A percentile compares a stretch with the other conserved stretches of the same genome.
Evolutionary conservation across 2,888 invertebrate species (phyloP).

Genomic region (Drosophila formosana): DNA sequence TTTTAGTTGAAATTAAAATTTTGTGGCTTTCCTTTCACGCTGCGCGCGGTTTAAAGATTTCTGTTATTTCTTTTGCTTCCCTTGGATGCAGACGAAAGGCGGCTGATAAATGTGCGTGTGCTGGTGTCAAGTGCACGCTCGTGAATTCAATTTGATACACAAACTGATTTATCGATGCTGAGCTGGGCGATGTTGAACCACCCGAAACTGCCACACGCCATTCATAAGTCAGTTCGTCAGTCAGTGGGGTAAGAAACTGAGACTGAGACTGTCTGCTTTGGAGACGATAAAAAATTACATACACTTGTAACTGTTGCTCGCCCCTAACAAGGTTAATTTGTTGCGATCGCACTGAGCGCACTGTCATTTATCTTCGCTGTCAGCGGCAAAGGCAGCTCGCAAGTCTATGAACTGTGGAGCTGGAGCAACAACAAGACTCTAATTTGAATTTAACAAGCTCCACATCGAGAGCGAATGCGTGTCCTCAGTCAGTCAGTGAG

Average conservation of each 20-base stretch:
- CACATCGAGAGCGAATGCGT: conserved; percentile 30
- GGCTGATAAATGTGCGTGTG: conserved; percentile 78
- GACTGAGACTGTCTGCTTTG: conserved; percentile 27
- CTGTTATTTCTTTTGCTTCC: conserved; percentile 7
- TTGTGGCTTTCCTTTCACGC: conserved; percentile 71
- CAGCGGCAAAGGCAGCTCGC: conserved; percentile 52
- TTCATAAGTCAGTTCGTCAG: conserved; percentile 70
- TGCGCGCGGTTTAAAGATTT: conserved; percentile 50
- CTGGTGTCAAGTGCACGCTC: conserved; percentile 77
- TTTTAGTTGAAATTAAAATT: conserved; percentile 83
- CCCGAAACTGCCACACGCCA: conserved; percentile 68
- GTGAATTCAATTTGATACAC: conserved; percentile 83
- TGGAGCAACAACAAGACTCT: conserved; percentile 57
- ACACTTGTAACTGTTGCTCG: conserved; percentile 77
- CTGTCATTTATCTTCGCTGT: conserved; percentile 83
- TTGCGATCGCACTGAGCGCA: conserved; percentile 76
- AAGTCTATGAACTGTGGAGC: conserved; percentile 46
- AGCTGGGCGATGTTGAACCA: conserved; percentile 27
- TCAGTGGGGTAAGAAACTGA: conserved; percentile 40
- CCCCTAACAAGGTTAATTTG: conserved; percentile 85
- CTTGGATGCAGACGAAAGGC: not conserved
- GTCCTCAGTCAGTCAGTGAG: conserved; percentile 28
- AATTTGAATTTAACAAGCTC: conserved; percentile 80
- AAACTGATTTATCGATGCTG: conserved; percentile 81
- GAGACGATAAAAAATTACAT: conserved; percentile 81